Conservation (phyloP, 2,888 invertebrate species). For the Dicyrtomina minuta region DNA sequence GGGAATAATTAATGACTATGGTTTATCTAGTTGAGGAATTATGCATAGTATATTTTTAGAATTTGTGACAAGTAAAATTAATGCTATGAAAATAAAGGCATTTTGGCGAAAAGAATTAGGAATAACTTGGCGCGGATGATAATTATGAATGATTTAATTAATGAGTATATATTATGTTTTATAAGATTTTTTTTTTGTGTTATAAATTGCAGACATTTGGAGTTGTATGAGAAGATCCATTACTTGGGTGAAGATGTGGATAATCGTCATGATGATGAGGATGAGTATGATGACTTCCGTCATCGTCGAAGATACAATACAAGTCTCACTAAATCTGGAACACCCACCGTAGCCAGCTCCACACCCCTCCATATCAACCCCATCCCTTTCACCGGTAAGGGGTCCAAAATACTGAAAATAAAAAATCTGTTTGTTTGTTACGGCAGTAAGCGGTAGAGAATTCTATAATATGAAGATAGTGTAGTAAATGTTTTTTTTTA, state of each 20-base stretch:
- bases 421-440: background rate
- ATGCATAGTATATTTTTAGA: too few species aligned
- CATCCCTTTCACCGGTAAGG: constrained; percentile 5
- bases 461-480: too few species aligned
- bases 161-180: too few species aligned
- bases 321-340: background rate
- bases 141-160: too few species aligned
- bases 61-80: too few species aligned
- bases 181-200: constrained; percentile 2
- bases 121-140: too few species aligned
- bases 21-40: too few species aligned
- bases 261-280: constrained; percentile 70
- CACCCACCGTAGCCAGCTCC: constrained; percentile 15
- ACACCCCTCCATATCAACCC: constrained; percentile 37
- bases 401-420: too few species aligned
- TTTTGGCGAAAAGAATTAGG: too few species aligned
- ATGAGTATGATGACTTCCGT: constrained; percentile 70
- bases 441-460: background rate
- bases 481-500: background rate
- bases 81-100: too few species aligned
- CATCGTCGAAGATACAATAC: constrained; percentile 66
- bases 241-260: constrained; percentile 88
- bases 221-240: constrained; percentile 86
- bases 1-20: too few species aligned
- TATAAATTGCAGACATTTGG: constrained; percentile 64